Percentiles rank a stretch among this genome's conserved stretches.
Conservation (phyloP, 2,888 invertebrate species). For the Hirtodrosophila histrioides region DNA sequence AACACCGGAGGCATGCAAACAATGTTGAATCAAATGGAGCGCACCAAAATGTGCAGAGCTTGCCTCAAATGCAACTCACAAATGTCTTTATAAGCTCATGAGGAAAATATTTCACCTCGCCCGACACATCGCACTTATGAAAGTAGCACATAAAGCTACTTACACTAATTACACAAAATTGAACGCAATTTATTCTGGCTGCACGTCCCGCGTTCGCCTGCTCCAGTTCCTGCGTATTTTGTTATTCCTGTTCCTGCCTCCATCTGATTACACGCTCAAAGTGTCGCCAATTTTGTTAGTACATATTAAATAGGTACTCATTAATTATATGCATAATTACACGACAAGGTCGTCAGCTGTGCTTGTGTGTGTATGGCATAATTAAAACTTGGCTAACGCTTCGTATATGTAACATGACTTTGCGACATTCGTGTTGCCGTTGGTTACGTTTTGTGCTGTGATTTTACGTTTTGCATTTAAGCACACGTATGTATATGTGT, state of each 20-base stretch:
- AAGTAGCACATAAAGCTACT: slow-evolving; percentile 38
- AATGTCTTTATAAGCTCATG: slow-evolving; percentile 54
- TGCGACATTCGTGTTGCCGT: slow-evolving; percentile 3
- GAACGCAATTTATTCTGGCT: slow-evolving; percentile 67
- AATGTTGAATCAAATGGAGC: slow-evolving; percentile 37
- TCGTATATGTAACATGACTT: slow-evolving; percentile 66
- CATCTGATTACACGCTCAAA: slow-evolving; percentile 47
- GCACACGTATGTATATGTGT: no score
- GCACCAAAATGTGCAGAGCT: not conserved
- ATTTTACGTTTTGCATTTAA: slow-evolving; percentile 18
- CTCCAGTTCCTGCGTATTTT: slow-evolving; percentile 22
- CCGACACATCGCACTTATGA: slow-evolving; percentile 1
- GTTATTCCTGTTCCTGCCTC: slow-evolving; percentile 4
- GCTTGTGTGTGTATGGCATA: slow-evolving; percentile 39
- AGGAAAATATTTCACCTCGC: slow-evolving; percentile 3
- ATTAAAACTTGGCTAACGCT: slow-evolving; percentile 53
- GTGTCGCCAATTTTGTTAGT: slow-evolving; percentile 68
- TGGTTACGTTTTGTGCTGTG: slow-evolving; percentile 17
- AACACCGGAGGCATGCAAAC: slow-evolving; percentile 30
- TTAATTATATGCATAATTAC: slow-evolving; percentile 78
- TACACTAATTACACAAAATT: slow-evolving; percentile 73
- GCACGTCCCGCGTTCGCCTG: slow-evolving; percentile 8
- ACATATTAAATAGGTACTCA: slow-evolving; percentile 65
- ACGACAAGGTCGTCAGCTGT: slow-evolving; percentile 37
- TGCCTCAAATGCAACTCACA: slow-evolving; percentile 42